These are phyloP conservation scores for Cephalophus harveyi DNA, from an alignment of 2,113 vertebrate species.

Conservation along the genomic window DNA sequence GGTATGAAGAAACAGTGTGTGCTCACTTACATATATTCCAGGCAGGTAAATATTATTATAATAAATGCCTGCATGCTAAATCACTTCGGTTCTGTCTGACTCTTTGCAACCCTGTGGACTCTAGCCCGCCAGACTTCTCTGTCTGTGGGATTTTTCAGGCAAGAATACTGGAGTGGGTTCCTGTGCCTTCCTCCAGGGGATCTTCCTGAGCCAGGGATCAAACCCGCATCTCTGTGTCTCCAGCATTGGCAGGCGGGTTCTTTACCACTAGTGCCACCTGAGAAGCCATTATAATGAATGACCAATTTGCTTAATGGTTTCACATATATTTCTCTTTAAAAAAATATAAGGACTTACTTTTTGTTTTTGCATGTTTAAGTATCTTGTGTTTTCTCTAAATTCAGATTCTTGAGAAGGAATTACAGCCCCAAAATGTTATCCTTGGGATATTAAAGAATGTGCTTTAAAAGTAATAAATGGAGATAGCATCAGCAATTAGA, in stretches of 20 bases:
- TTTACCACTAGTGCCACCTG: not conserved
- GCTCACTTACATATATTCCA: not conserved
- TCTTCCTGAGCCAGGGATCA: not conserved
- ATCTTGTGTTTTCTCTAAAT: not conserved
- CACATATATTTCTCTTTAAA: not conserved
- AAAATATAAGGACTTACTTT: not conserved
- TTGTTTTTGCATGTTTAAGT: not conserved
- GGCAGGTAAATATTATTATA: not conserved
- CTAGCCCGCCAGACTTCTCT: fast-evolving
- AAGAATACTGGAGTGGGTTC: not conserved
- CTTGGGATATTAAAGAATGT: not conserved
- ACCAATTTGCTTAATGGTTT: not conserved
- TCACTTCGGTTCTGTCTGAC: not conserved
- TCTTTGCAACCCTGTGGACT: not conserved
- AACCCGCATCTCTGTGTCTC: not conserved
- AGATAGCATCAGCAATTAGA: not conserved
- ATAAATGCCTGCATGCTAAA: not conserved
- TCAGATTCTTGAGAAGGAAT: not conserved
- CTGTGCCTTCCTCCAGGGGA: not conserved
- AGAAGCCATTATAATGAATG: not conserved
- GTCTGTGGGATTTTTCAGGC: not conserved
- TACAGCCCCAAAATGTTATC: not conserved
- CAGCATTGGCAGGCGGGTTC: fast-evolving
- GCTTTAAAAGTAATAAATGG: not conserved
- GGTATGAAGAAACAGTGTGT: not conserved